These are phyloP conservation scores for Drosophila obscura DNA, from an alignment of 1,140 invertebrate species.

Conservation along the genomic window DNA sequence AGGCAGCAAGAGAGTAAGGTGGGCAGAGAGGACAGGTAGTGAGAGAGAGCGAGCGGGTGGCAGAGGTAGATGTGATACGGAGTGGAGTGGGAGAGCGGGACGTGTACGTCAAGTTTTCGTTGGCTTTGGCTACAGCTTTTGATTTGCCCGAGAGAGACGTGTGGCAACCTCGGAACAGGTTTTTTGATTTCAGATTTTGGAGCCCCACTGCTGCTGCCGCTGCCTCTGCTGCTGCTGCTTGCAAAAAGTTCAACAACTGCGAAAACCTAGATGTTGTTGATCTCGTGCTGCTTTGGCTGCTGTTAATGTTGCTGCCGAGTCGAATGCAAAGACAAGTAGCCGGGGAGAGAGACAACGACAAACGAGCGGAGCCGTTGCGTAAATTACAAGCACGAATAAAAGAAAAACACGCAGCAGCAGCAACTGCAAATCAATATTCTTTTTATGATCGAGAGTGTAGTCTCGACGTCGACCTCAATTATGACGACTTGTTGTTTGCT, in stretches of 20 bases:
- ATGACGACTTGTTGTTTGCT: slow-evolving; percentile 27
- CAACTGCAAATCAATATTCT: slow-evolving; percentile 54
- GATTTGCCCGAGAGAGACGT: slow-evolving; percentile 78
- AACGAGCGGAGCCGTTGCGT: slow-evolving; percentile 73
- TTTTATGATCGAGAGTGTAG: slow-evolving; percentile 42
- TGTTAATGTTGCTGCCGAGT: slow-evolving; percentile 57
- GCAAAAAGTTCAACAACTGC: slow-evolving; percentile 78
- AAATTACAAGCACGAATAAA: slow-evolving; percentile 69
- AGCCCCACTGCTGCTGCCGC: slow-evolving; percentile 17
- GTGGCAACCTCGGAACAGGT: slow-evolving; percentile 73
- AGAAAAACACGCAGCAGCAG: slow-evolving; percentile 43
- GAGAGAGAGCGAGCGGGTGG: too few species aligned
- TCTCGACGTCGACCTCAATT: slow-evolving; percentile 51
- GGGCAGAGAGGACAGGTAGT: slow-evolving; percentile 10
- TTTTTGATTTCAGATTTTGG: slow-evolving; percentile 74
- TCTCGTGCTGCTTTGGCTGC: slow-evolving; percentile 40
- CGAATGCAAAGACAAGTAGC: slow-evolving; percentile 68
- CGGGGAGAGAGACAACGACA: slow-evolving; percentile 62
- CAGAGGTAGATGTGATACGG: too few species aligned
- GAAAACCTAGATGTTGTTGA: slow-evolving; percentile 47
- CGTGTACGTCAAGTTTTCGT: slow-evolving; percentile 52
- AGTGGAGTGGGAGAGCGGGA: neutral
- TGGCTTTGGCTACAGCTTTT: slow-evolving; percentile 61
- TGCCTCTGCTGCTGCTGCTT: slow-evolving; percentile 4
- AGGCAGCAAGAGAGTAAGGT: slow-evolving; percentile 9